phyloP scores from a whole-genome alignment of 1,140 invertebrate species.

The Bombus waltoni region DNA sequence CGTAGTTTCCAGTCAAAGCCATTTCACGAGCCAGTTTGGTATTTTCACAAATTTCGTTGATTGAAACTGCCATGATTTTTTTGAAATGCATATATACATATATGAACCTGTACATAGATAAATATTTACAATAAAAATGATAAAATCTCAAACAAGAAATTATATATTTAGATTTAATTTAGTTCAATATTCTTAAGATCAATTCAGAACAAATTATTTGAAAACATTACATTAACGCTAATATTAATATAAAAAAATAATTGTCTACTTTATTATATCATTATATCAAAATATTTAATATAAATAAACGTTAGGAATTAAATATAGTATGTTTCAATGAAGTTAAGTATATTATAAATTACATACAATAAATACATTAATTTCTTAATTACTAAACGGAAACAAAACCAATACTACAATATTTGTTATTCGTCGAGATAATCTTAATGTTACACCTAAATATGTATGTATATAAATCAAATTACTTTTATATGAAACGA shows the following conservation, averaged over 20 bases:
- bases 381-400: background rate
- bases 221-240: background rate
- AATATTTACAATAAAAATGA: background rate
- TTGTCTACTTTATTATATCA: background rate
- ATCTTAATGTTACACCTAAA: background rate
- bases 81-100: conserved; percentile 1
- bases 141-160: background rate
- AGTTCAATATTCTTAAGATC: background rate
- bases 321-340: background rate
- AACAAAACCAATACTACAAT: background rate
- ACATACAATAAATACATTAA: background rate
- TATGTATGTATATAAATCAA: background rate
- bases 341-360: background rate
- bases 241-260: background rate
- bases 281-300: too few species aligned
- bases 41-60: conserved; percentile 95
- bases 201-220: background rate
- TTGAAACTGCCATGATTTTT: conserved; percentile 88
- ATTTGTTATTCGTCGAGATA: background rate
- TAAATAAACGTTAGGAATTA: too few species aligned
- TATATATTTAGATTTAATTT: background rate
- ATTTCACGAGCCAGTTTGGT: conserved; percentile 96
- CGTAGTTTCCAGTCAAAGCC: conserved; percentile 97
- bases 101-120: background rate
- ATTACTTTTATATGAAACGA: background rate